Evolutionary conservation across 1,140 invertebrate genomes (phyloP), one percentile per base, ranked within the genome.

Genomic region (Eueides isabella): DNA sequence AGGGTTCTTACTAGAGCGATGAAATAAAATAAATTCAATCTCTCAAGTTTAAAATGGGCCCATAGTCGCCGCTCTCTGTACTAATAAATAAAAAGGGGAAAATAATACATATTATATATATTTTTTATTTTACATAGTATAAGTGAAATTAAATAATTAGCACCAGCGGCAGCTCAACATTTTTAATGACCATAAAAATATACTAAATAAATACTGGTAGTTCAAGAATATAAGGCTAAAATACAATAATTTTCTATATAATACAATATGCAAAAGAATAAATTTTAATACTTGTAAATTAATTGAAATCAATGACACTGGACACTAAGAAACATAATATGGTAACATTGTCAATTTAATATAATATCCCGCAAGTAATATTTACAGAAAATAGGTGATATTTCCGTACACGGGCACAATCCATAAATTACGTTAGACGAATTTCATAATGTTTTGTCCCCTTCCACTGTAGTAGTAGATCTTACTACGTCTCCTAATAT

Each of bases 281-380:
- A 55, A 5, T 30, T 70, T 11, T 75, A 75, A 77, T 75, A 67
- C 71, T 75, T 65, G 64, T 35, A 76, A 72, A 28, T 70, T 48
- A 66, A 69, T 67, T 33, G 74, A 67, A 75, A 72, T 75, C 74
- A 75, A 78, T 68, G 72, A 83, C 80, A 86, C 80, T 80, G 83
- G 80, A 82, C 75, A 74, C 69, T 67, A 82, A 84, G 63, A 81
- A 82, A 64, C 78, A 55, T n/a, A 55, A 71, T 82, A 81, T 85
- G 85, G 86, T 87, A 85, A 87, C 83, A 85, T 80, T 67, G 68
- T 78, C 26, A 55, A 26, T 26, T 79, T 80, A 77, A 75, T 61
- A 80, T 65, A 78, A 74, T 67, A 26, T 79, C 72, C 63, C 41
- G 72, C 62, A 48, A 72, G 33, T 72, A 78, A 80, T 82, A 84